Evolutionary conservation across 35 echinoderm and acorn worm species (phyloP).

Genomic region (Apostichopus japonicus): DNA sequence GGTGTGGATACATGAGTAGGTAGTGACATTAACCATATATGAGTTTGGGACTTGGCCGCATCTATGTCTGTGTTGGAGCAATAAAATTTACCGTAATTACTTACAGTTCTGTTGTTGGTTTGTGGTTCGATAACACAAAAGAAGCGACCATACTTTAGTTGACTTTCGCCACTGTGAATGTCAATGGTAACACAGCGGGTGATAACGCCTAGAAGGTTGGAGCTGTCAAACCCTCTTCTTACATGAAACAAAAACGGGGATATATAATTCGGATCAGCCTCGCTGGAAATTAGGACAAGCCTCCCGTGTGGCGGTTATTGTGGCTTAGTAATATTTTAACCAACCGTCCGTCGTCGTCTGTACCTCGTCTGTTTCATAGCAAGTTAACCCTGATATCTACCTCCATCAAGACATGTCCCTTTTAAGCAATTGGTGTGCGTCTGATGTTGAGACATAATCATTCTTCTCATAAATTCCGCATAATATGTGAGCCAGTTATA

Average conservation of each 20-base stretch:
- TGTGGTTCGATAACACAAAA: neutral
- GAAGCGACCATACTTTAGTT: neutral
- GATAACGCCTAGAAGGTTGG: constrained; percentile 11
- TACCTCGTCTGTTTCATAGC: neutral
- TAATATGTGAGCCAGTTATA: too few relatives aligned
- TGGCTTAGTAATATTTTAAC: neutral
- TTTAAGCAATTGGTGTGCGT: too few relatives aligned
- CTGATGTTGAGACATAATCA: too few relatives aligned
- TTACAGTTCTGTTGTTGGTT: neutral
- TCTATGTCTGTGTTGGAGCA: neutral
- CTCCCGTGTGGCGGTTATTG: neutral
- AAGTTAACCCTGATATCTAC: too few relatives aligned
- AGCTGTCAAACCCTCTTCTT: constrained; percentile 14
- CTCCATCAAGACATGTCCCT: too few relatives aligned
- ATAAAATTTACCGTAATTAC: neutral
- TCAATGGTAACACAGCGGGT: neutral
- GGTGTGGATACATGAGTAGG: neutral
- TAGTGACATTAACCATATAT: neutral
- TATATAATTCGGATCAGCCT: neutral
- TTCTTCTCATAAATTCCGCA: too few relatives aligned
- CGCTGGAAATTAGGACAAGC: neutral
- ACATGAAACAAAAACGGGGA: constrained; percentile 13
- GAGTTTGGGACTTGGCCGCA: neutral
- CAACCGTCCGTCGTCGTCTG: neutral
- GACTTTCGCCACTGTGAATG: constrained; percentile 18